Evolutionary conservation across 2,888 invertebrate species (phyloP), one percentile per base, ranked within the genome.

Genomic region (Lasius platythorax): DNA sequence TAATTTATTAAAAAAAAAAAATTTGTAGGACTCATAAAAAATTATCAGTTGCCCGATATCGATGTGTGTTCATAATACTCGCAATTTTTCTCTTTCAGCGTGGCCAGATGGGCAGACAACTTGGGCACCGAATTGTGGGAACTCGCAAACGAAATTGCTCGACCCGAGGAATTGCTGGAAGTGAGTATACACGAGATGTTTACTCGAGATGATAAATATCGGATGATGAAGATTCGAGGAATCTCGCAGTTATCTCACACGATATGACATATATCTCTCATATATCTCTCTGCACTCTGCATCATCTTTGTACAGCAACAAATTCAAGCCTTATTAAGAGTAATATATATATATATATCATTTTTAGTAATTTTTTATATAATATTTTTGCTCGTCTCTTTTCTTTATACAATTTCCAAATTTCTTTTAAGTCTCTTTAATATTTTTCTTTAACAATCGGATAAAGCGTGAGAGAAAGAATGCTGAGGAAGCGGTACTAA

Each of bases 91-190:
- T 18, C 6, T 74, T 76, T 5, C 95, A 98, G 98, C 87, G 97
- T 98, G 68, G 96, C 96, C 93, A 96, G 96, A 95, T 98, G 98
- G 98, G 98, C 98, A 33, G 96, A 97, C 87, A 96, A 96, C 84
- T 96, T 98, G 85, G 98, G 98, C 50, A 96, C 97, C 87, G 98
- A 98, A 93, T 95, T 98, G 88, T 98, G 97, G 97, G 96, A 96
- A 91, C 96, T 98, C 87, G 98, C 97, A 81, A 96, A 97, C 93
- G 96, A 96, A 87, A 97, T 98, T 91, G 98, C 98, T 53, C 97
- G 97, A 95, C 97, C 97, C 75, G 96, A 96, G 90, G 97, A 98
- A 95, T 97, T 98, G 85, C 97, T 97, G 95, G 96, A 96, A 90
- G 98, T 98, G 95, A 97, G 96, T 96, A 74, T 1, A 2, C 18